Percentiles rank a stretch among this genome's conserved stretches.
phyloP scores from a whole-genome alignment of 1,140 invertebrate species.

The Pogonus chalceus region DNA sequence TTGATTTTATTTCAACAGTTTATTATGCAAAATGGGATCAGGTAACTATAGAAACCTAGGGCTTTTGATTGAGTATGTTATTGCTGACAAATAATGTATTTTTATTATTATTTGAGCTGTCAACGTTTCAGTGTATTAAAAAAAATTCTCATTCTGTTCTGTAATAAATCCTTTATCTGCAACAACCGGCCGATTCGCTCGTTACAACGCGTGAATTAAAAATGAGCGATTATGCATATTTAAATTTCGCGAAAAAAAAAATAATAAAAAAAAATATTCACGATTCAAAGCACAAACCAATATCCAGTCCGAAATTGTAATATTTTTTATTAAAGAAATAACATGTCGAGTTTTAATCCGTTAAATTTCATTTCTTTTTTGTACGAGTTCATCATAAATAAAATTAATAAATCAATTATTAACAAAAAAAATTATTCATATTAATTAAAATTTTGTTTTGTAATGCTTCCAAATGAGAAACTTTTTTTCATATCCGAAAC shows the following conservation, averaged over 20 bases:
- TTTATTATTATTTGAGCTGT: background rate
- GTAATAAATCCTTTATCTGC: slow-evolving; percentile 2
- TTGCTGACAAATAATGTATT: slow-evolving; percentile 5
- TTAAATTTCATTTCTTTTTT: too few species aligned
- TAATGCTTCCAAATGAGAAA: too few species aligned
- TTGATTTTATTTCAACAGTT: background rate
- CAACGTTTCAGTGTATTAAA: background rate
- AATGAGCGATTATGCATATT: slow-evolving; percentile 4
- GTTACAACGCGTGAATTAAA: slow-evolving; percentile 1
- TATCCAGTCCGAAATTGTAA: background rate
- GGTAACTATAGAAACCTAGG: background rate
- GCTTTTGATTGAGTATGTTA: background rate
- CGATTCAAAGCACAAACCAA: slow-evolving; percentile 3
- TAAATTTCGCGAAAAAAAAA: background rate
- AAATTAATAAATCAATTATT: too few species aligned
- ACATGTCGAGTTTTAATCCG: too few species aligned
- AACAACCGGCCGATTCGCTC: background rate
- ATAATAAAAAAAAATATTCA: too few species aligned
- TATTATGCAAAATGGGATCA: slow-evolving; percentile 3
- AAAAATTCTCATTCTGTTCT: background rate
- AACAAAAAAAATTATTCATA: too few species aligned
- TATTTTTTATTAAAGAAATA: background rate
- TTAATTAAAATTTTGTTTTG: too few species aligned
- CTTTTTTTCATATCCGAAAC: too few species aligned
- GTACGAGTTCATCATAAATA: too few species aligned